Base-by-base conservation (phyloP, 2,113 vertebrate species). In the Tylochromis polylepis region DNA sequence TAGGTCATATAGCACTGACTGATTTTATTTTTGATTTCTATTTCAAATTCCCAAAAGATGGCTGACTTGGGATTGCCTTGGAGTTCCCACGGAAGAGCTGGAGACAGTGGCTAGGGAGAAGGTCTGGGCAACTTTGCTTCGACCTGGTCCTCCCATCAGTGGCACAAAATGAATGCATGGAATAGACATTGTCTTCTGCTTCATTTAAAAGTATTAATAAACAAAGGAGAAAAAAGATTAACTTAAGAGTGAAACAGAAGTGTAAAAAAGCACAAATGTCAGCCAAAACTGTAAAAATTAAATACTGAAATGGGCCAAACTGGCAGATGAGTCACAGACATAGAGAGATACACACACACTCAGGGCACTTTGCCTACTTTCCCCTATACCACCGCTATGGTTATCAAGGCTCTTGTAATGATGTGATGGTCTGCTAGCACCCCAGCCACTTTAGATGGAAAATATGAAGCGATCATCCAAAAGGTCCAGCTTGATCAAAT, bases 341-440 rank as follows among this genome's bases (percentile, higher is more conserved):
- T 11, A 67, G 29, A 34, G 46, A 58, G 56, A 79, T 46, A 38
- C 49, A 65, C 79, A 83, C 88, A 90, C 72, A 91, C 78, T 83
- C 3, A 20, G 27, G 89, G 84, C 90, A 91, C 85, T 31, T 83
- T 92, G 91, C 87, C 90, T 86, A 89, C 87, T 95, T 95, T 95
- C 88, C 91, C 77, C 80, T 85, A 88, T 90, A 93, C 93, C 91
- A 85, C 88, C 90, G 88, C 88, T 92, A 89, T 82, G 83, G 82
- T 87, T 93, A 94, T 95, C 92, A 94, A 90, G 92, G 86, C 72
- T 75, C 87, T 88, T 85, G 86, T 91, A 93, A 93, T 89, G 89
- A 95, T 96, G 95, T 96, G 96, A 96, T 96, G 96, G 96, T 97
- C 96, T 90, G 87, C 92, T 96, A 95, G 93, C 86, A 82, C 92